Base-by-base conservation (phyloP, 2,888 invertebrate species). In the Rhagophthalmus giganteus region DNA sequence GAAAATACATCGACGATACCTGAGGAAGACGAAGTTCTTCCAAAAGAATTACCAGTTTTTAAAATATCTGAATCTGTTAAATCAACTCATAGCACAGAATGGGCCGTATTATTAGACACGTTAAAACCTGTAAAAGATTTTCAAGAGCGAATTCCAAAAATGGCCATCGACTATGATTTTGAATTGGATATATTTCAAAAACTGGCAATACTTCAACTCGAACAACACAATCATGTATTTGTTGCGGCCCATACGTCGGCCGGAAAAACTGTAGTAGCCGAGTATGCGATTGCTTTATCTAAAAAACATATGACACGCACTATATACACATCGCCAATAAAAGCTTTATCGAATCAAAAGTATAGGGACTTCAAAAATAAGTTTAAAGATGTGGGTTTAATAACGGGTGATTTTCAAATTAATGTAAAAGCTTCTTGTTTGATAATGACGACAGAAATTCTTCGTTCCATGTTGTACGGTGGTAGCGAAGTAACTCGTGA, bases 191-290 rank as follows among this genome's bases (percentile, higher is more conserved):
- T 85, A 13, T 99, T 99, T 71, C 99, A 99, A 72, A 96, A 99
- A 76, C 90, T 92, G 80, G 97, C 99, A 1, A 93, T 99, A 51
- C 75, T 97, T 3, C 92, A 91, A 71, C 76, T 99, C 42, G 98
- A 99, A 76, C 87, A 91, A 65, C 88, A 92, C 8, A 88, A 94
- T 64, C 94, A 94, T 71, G 94, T 99, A 0, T 98, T 99, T 74
- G 97, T 99, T 0, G 96, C 99, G 0, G 99, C 99, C 0, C 99
- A 99, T 70, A 99, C 99, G 0, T 99, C 99, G 0, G 99, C 99
- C 1, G 94, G 92, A 13, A 99, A 99, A 78, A 99, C 99, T 0
- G 98, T 96, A 0, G 96, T 99, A 1, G 99, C 99, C 0, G 99
- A 99, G 76, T 99, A 99, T 75, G 99, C 99, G 0, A 95, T 99